phyloP scores from a whole-genome alignment of 2,888 invertebrate species.

The Tenthredo livida region DNA sequence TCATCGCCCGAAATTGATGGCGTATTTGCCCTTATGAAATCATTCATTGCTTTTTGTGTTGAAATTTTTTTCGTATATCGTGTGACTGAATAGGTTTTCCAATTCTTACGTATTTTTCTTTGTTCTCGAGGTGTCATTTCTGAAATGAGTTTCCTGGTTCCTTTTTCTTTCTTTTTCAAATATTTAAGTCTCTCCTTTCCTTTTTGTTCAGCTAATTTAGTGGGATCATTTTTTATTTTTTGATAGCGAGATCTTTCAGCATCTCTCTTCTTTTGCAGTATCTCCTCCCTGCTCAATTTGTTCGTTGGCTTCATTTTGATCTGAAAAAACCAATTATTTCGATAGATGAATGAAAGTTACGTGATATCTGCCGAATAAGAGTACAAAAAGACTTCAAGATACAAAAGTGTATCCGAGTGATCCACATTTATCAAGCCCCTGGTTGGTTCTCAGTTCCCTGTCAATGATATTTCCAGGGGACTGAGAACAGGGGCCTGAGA shows the following conservation, averaged over 20 bases:
- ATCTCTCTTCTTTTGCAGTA: constrained; percentile 37
- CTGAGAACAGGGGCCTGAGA: constrained; percentile 1
- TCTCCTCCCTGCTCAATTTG: constrained; percentile 6
- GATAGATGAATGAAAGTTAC: constrained; percentile 8
- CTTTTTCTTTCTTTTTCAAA: constrained; percentile 15
- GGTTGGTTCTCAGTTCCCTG: neutral
- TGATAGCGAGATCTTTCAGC: neutral
- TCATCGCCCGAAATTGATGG: constrained; percentile 13
- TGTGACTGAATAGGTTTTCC: too few relatives aligned
- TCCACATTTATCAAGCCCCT: constrained; percentile 4
- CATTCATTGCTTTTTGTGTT: neutral
- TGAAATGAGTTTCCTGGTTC: neutral
- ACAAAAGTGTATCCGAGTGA: constrained; percentile 7
- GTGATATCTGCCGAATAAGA: neutral
- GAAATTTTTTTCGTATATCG: too few relatives aligned
- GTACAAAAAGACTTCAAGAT: neutral
- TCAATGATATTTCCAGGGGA: neutral
- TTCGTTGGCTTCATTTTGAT: neutral
- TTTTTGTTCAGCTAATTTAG: neutral
- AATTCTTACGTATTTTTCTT: too few relatives aligned
- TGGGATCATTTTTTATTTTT: constrained; percentile 14
- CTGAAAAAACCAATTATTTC: constrained; percentile 8
- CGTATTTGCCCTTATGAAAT: constrained; percentile 13
- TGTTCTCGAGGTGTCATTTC: constrained; percentile 19
- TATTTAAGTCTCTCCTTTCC: constrained; percentile 19